Base-by-base conservation (phyloP, 53 echinoderm and acorn worm species). In the Patiria pectinifera region DNA sequence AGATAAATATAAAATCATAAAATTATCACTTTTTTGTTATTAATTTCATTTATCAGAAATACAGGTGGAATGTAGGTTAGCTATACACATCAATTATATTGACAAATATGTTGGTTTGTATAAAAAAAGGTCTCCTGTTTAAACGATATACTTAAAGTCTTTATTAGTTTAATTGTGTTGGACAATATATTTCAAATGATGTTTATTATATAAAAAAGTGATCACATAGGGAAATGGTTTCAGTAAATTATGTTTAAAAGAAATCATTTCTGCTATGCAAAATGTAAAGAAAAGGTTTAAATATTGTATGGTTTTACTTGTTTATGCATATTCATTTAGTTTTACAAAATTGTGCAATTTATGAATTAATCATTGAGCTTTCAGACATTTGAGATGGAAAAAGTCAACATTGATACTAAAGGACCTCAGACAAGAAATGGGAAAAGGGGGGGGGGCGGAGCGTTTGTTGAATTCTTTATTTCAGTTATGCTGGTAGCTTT, bases 321-420 rank as follows among this genome's bases (percentile, higher is more conserved):
- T 79, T 79, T 46, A 79, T 46, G 12, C 2, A 79, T 47, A 12
- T 76, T 60, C 76, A 78, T 87, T 87, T 43, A 87, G 78, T 48
- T 74, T 87, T 87, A 21, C 4, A 48, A 87, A 87, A 77, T 77
- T 87, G 87, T 87, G 87, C 87, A 87, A 87, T 87, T 87, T 87
- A 59, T 86, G 23, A 86, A 86, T 74, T 19, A 86, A 86, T 35
- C 59, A 48, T 12, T 16, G 86, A 86, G 86, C 86, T 86, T 86
- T 86, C 86, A 85, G 66, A 74, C 15, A 16, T 86, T 86, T 86
- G 71, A 85, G 66, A 74, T 4, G 4, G 74, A 74, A 66, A 66
- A 14, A 66, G 66, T 66, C 4, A 66, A 66, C 66, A 53, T 53
- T 53, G 0, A 53, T 8, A 53, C 5, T 53, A 53, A 53, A 53